Base-by-base conservation (phyloP, 2,888 invertebrate genomes). In the Epistrophe eligans region DNA sequence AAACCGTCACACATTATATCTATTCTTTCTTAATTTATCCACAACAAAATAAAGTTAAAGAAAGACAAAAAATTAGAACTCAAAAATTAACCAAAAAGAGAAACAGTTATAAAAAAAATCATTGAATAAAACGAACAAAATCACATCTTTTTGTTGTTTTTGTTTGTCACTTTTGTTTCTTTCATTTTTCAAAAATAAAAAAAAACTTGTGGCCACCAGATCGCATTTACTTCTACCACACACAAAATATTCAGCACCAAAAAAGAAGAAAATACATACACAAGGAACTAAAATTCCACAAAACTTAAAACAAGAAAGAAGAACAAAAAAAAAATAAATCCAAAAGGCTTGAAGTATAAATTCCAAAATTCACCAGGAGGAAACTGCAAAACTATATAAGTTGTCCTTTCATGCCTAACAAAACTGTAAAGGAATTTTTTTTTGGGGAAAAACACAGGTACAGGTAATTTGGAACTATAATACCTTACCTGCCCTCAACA, bases 151-250 rank as follows among this genome's bases (percentile, higher is more conserved):
- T 45, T 1, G n/a, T 45, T n/a, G 2, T n/a, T 13, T 43, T 43
- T 13, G 4, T 43, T 43, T 43, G 43, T 40, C 13, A 13, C 13
- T 13, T 43, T 15, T 43, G 15, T 43, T 43, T 38, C 5, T 10
- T 43, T 43, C 15, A 4, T 40, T 40, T 40, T 40, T n/a, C 7
- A 45, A 6, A 45, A 52, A 13, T 4, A 24, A n/a, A 57, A 35
- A 35, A 17, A 35, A 40, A 76, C 76, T 76, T 84, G 76, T 84
- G 80, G 66, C 84, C 84, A 79, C 79, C 66, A 80, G 76, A 84
- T 84, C 80, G 76, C 72, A 84, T 84, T 79, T 70, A 57, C 73
- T 70, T 52, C 48, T 43, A 15, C 55, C 50, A 35, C 7, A 55
- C 35, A 57, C 11, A 28, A 40, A 50, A 58, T 32, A 60, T 4